These are phyloP conservation scores for Helogale parvula DNA, from an alignment of 2,113 vertebrate species.

Conservation along the genomic window DNA sequence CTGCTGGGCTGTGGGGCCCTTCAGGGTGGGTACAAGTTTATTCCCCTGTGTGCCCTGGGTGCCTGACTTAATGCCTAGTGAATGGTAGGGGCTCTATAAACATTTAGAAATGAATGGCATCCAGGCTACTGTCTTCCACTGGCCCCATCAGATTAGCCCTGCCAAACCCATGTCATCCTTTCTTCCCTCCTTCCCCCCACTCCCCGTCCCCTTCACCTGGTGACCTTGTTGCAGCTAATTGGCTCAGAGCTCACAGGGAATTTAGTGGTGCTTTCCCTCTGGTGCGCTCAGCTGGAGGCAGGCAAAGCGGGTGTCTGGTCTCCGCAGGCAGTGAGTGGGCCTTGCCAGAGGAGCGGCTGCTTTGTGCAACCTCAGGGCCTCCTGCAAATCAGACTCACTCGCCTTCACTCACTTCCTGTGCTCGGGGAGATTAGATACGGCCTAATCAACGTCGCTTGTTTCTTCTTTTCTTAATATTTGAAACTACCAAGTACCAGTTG, in stretches of 20 bases:
- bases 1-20: background rate
- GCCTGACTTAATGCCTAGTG: background rate
- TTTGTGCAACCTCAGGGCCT: conserved; percentile 63
- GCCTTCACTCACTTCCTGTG: conserved; percentile 77
- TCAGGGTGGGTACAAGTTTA: background rate
- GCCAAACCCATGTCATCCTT: background rate
- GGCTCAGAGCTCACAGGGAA: conserved; percentile 62
- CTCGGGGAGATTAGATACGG: conserved; percentile 75
- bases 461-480: conserved; percentile 77
- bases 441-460: conserved; percentile 54
- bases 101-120: background rate
- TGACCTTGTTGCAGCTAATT: background rate
- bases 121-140: background rate
- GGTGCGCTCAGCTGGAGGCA: conserved; percentile 46
- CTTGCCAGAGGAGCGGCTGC: conserved; percentile 47
- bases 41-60: background rate
- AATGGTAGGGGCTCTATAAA: background rate
- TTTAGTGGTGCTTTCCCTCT: conserved; percentile 72
- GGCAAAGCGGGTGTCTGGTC: conserved; percentile 13
- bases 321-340: conserved; percentile 65
- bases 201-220: conserved; percentile 38
- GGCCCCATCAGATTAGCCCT: background rate
- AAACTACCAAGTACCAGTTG: conserved; percentile 70
- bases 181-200: background rate
- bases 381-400: conserved; percentile 65